phyloP scores from a whole-genome alignment of 1,140 invertebrate species.

The Neodiprion fabricii region DNA sequence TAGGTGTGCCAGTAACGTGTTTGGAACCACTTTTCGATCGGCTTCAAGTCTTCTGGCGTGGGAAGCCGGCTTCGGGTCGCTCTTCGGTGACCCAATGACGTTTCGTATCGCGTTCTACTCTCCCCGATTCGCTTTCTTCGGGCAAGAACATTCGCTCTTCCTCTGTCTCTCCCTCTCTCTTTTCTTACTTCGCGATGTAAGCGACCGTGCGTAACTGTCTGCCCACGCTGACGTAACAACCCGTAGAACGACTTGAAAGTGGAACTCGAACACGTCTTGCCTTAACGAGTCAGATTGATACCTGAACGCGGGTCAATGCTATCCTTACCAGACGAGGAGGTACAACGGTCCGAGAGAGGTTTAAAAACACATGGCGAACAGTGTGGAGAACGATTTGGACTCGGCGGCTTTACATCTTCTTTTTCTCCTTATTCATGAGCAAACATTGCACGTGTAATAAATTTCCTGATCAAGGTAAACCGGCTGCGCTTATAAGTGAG shows the following conservation, averaged over 20 bases:
- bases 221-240: constrained; percentile 32
- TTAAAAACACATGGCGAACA: not conserved
- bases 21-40: no score
- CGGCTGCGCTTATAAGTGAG: no score
- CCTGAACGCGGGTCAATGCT: constrained; percentile 42
- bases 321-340: not conserved
- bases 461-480: no score
- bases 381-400: not conserved
- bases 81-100: not conserved
- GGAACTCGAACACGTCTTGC: constrained; percentile 33
- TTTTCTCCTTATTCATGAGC: not conserved
- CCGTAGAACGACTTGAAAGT: constrained; percentile 27
- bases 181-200: not conserved
- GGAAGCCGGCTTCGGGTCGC: no score
- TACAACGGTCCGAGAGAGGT: not conserved
- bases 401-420: not conserved
- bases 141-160: constrained; percentile 12
- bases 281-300: constrained; percentile 28
- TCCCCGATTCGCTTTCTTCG: constrained; percentile 31
- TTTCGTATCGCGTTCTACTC: not conserved
- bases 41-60: no score
- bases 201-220: constrained; percentile 33
- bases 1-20: no score
- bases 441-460: no score
- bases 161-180: no score